Evolutionary conservation across 2,113 vertebrate species (phyloP).

Genomic region (Trematocara unimaculatum): DNA sequence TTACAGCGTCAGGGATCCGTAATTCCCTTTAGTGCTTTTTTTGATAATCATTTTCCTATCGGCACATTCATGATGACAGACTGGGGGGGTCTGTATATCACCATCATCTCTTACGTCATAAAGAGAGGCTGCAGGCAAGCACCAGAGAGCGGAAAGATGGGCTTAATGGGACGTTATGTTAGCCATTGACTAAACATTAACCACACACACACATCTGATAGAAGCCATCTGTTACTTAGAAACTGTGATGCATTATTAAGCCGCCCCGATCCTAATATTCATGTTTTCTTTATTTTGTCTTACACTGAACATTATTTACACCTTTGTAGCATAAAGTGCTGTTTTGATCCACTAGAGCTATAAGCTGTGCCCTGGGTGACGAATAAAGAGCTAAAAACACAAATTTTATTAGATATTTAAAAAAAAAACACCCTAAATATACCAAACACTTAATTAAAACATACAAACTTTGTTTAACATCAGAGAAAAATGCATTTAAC

Average conservation of each 20-base stretch:
- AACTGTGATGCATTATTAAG: slow-evolving; percentile 5
- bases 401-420: background rate
- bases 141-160: slow-evolving; percentile 19
- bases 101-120: slow-evolving; percentile 42
- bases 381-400: background rate
- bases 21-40: background rate
- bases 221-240: slow-evolving; percentile 58
- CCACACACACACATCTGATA: slow-evolving; percentile 35
- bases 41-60: slow-evolving; percentile 36
- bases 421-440: accelerated
- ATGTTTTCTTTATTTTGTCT: background rate
- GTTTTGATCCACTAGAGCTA: background rate
- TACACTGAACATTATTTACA: background rate
- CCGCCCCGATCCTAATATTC: background rate
- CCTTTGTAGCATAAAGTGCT: background rate
- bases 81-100: slow-evolving; percentile 35
- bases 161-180: slow-evolving; percentile 53
- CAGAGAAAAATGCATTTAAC: background rate
- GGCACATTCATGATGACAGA: slow-evolving; percentile 32
- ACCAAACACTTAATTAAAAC: background rate
- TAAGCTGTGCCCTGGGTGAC: background rate
- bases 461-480: background rate
- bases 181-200: slow-evolving; percentile 68
- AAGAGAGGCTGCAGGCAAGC: slow-evolving; percentile 19
- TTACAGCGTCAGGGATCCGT: background rate